A percentile compares a stretch with the other conserved stretches of the same genome.
These are phyloP conservation scores for Brotogeris chrysoptera DNA, from an alignment of 2,797 vertebrate species.

Conservation along the genomic window DNA sequence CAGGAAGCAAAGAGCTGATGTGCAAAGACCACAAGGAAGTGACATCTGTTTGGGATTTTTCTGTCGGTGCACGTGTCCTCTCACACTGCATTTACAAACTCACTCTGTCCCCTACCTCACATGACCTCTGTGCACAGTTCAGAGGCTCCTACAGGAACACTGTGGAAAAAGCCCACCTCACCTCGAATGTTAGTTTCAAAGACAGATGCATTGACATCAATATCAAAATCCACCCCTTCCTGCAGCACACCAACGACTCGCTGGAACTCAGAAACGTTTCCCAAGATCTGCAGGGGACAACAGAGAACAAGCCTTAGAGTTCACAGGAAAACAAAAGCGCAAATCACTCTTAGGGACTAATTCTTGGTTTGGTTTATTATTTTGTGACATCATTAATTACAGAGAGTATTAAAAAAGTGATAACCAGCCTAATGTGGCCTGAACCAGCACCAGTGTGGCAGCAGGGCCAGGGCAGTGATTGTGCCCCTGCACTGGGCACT, in stretches of 20 bases:
- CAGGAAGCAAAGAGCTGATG: neutral
- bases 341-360: accelerated
- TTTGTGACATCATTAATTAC: neutral
- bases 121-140: neutral
- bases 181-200: conserved; percentile 98
- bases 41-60: neutral
- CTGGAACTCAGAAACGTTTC: conserved; percentile 92
- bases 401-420: accelerated
- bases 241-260: conserved; percentile 91
- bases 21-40: neutral
- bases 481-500: accelerated
- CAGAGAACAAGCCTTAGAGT: neutral
- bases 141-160: accelerated
- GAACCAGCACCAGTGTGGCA: neutral
- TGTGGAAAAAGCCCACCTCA: conserved; percentile 53
- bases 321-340: neutral
- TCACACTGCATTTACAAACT: neutral
- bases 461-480: neutral
- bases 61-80: accelerated
- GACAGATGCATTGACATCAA: conserved; percentile 95
- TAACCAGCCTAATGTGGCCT: neutral
- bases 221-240: conserved; percentile 91
- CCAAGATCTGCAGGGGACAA: conserved; percentile 83
- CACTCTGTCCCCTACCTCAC: accelerated
- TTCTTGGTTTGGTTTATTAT: neutral